A percentile compares a stretch with the other conserved stretches of the same genome.
Conservation (phyloP, 2,888 invertebrate genomes). For the Alcis repandata region DNA sequence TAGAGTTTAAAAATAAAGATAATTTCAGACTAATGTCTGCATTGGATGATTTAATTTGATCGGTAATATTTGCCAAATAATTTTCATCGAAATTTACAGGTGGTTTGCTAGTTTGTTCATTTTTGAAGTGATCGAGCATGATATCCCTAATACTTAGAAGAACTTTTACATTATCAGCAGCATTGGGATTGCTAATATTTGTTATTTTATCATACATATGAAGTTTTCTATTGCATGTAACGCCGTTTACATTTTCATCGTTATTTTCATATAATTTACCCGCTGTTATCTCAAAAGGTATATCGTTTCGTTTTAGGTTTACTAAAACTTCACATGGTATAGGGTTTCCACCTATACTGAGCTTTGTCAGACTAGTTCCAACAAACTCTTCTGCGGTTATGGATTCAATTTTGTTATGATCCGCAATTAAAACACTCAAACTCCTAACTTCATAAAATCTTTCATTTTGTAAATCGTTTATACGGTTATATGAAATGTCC, state of each 20-base stretch:
- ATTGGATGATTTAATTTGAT: constrained; percentile 42
- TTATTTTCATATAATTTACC: constrained; percentile 52
- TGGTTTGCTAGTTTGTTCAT: constrained; percentile 21
- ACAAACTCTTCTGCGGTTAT: constrained; percentile 61
- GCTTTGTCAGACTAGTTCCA: constrained; percentile 54
- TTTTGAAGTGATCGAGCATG: constrained; percentile 41
- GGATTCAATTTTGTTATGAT: constrained; percentile 65
- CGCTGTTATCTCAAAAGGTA: constrained; percentile 58
- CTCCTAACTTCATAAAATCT: constrained; percentile 64
- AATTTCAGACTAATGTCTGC: constrained; percentile 40
- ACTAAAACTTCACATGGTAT: constrained; percentile 65
- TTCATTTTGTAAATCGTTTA: constrained; percentile 64
- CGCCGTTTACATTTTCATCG: constrained; percentile 52
- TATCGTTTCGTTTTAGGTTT: constrained; percentile 51
- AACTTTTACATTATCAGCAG: constrained; percentile 36
- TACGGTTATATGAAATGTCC: constrained; percentile 69
- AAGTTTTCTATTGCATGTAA: constrained; percentile 54
- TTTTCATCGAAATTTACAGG: constrained; percentile 30
- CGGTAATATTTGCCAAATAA: constrained; percentile 45
- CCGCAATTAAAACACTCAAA: constrained; percentile 62
- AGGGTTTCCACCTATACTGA: constrained; percentile 76
- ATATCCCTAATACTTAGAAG: constrained; percentile 50
- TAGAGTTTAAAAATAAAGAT: constrained; percentile 43
- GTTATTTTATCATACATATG: constrained; percentile 19
- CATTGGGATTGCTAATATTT: constrained; percentile 13